A percentile compares a stretch with the other conserved stretches of the same genome.
Conservation (phyloP, 2,113 vertebrate species). For the Gymnarchus niloticus region DNA sequence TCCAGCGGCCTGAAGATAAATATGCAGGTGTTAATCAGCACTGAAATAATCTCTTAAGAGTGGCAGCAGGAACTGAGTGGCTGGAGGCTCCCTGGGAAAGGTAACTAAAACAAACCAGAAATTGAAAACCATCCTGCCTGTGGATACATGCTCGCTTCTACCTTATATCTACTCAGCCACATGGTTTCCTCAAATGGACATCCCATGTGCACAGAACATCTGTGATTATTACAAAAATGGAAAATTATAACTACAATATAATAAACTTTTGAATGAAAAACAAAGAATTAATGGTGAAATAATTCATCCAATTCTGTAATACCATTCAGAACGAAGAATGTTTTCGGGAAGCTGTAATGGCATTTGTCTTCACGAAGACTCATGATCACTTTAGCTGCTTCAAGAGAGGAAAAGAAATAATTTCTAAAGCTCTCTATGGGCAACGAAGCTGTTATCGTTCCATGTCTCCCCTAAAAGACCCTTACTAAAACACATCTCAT, state of each 20-base stretch:
- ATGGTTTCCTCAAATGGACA: not conserved
- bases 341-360: not conserved
- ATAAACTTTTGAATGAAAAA: not conserved
- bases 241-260: not conserved
- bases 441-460: slow-evolving; percentile 34
- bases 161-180: not conserved
- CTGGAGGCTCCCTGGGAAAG: slow-evolving; percentile 33
- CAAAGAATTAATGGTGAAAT: not conserved
- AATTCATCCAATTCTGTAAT: no score
- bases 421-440: slow-evolving; percentile 27
- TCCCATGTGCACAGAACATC: not conserved
- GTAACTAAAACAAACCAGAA: slow-evolving; percentile 21
- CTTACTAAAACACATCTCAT: slow-evolving; percentile 31
- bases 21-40: slow-evolving; percentile 31
- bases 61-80: slow-evolving; percentile 8
- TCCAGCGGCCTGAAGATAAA: slow-evolving; percentile 28
- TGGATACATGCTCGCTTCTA: slow-evolving; percentile 9
- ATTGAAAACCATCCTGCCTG: slow-evolving; percentile 20
- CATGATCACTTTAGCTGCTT: slow-evolving; percentile 6
- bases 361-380: not conserved
- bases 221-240: not conserved
- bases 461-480: slow-evolving; percentile 2
- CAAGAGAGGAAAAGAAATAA: slow-evolving; percentile 16
- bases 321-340: not conserved
- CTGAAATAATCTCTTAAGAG: not conserved